A percentile compares a stretch with the other conserved stretches of the same genome.
phyloP scores from a whole-genome alignment of 2,888 invertebrate genomes.

The Ochropleura plecta region DNA sequence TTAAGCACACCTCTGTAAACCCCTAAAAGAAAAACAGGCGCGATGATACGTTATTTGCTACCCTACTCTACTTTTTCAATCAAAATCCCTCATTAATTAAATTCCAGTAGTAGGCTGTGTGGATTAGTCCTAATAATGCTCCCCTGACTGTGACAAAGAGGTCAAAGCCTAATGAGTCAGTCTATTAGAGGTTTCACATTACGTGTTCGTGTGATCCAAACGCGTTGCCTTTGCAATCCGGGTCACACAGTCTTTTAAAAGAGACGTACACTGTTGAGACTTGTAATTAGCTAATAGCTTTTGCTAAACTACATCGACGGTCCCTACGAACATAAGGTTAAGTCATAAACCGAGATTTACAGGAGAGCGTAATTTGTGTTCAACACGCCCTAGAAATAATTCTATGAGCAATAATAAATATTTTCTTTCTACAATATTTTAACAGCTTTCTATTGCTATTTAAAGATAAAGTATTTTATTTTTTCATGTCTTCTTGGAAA shows the following conservation, averaged over 20 bases:
- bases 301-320: neutral
- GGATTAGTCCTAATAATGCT: conserved; percentile 5
- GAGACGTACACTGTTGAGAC: conserved; percentile 14
- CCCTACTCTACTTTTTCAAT: neutral
- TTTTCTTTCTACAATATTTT: no score
- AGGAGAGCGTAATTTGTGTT: no score
- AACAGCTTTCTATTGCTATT: no score
- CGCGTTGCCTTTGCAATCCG: conserved; percentile 5
- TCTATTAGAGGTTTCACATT: conserved; percentile 7
- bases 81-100: conserved; percentile 1
- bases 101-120: neutral
- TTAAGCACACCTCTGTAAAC: no score
- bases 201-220: conserved; percentile 5
- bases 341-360: no score
- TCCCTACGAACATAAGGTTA: no score
- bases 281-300: conserved; percentile 53
- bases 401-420: no score
- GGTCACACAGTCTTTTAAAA: conserved; percentile 34
- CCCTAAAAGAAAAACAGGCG: no score
- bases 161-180: conserved; percentile 14
- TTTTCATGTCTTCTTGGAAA: no score
- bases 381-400: no score
- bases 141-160: conserved; percentile 19
- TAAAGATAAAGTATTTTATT: no score
- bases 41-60: no score